Conservation (phyloP, 2,888 invertebrate genomes). For the Drosophila algonquin region DNA sequence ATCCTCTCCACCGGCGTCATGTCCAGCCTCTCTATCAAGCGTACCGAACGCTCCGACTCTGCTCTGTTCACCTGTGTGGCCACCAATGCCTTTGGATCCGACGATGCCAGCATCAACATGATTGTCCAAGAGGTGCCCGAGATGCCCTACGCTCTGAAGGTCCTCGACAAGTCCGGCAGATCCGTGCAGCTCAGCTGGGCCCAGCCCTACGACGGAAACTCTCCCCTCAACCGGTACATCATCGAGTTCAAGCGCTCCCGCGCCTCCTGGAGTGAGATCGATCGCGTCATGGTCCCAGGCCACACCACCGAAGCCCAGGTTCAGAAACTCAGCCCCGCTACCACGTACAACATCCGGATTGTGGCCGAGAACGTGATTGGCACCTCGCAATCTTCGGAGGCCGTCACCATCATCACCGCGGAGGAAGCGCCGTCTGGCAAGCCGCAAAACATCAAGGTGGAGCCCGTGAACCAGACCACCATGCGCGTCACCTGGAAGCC, state of each 20-base stretch:
- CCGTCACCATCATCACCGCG: conserved; percentile 96
- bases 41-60: conserved; percentile 94
- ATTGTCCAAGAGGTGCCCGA: conserved; percentile 94
- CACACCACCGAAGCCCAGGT: conserved; percentile 95
- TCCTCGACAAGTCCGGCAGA: conserved; percentile 94
- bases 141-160: conserved; percentile 94
- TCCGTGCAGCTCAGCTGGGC: conserved; percentile 96
- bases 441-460: conserved; percentile 92
- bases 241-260: conserved; percentile 96
- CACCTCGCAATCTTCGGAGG: conserved; percentile 95
- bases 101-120: conserved; percentile 97
- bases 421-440: conserved; percentile 95
- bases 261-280: conserved; percentile 92
- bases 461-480: conserved; percentile 94
- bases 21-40: conserved; percentile 94
- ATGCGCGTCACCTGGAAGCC: conserved; percentile 96
- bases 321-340: conserved; percentile 94
- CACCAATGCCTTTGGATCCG: conserved; percentile 96
- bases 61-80: conserved; percentile 96
- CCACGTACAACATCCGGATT: conserved; percentile 95
- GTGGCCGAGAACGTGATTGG: conserved; percentile 97
- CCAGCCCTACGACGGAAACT: conserved; percentile 95
- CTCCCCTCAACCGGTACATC: conserved; percentile 93
- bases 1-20: conserved; percentile 94
- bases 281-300: conserved; percentile 94